Evolutionary conservation across 2,888 invertebrate genomes (phyloP), one percentile per base, ranked within the genome.

Genomic region (Oxytorus armatus): DNA sequence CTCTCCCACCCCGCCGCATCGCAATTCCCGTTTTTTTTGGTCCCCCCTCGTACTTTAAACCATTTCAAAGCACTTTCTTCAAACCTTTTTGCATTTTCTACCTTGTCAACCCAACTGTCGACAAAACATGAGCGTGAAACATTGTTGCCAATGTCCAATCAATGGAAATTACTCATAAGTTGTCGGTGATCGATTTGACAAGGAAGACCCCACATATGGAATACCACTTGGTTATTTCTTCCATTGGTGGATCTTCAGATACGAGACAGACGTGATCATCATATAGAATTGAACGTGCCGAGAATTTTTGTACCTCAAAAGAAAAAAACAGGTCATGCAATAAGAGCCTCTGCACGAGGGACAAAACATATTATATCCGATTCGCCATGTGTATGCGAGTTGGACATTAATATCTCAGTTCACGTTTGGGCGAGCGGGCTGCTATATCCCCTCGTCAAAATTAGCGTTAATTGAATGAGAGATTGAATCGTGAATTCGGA

Each of bases 391-490:
- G 23, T 39, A 29, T n/a, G 21, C 42, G 51, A 51, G 44, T n/a
- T 16, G 21, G 49, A 39, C 55, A 16, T 69, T 57, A 51, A 69
- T 51, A 69, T 57, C 69, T 39, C 63, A 49, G 49, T 79, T 65
- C 47, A 75, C 74, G 69, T 75, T 63, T 69, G 65, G 49, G 11
- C 42, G 63, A 74, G 65, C 68, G 61, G 57, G 63, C 66, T 16
- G 3, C 29, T 23, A 10, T 21, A 18, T 47, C 44, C 51, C 68
- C 61, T 78, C 68, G 68, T 74, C 68, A 55, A 55, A 79, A 69
- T 68, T 68, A 74, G 23, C 68, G 74, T 66, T 74, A 73, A 74
- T 74, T 63, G 74, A 69, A 75, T 79, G 68, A 69, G 55, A 79
- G 57, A 63, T 69, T 65, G 63, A 75, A 74, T 57, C 36, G 44